A percentile compares a stretch with the other conserved stretches of the same genome.
Evolutionary conservation across 2,888 invertebrate genomes (phyloP).

Genomic region (Conomelus anceps): DNA sequence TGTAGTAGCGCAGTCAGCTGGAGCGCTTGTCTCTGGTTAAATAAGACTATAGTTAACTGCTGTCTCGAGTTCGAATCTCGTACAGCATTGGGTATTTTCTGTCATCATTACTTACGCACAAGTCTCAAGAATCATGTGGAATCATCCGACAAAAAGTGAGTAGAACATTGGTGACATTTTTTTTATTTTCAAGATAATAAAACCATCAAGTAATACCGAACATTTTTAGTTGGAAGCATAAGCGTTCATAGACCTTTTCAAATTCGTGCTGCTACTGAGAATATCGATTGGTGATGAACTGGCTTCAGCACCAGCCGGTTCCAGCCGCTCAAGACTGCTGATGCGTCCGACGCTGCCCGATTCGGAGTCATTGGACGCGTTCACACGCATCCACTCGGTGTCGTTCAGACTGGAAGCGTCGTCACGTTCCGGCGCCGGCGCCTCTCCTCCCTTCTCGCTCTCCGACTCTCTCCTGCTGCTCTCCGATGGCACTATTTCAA

Average conservation of each 20-base stretch:
- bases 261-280: conserved; percentile 4
- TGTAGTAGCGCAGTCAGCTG: too few relatives aligned
- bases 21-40: too few relatives aligned
- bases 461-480: not conserved
- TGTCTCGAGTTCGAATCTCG: too few relatives aligned
- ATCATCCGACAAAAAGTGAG: too few relatives aligned
- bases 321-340: conserved; percentile 5
- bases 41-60: too few relatives aligned
- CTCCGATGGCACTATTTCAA: conserved; percentile 49
- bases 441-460: not conserved
- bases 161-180: too few relatives aligned
- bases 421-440: not conserved
- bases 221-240: not conserved
- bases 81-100: too few relatives aligned
- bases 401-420: conserved; percentile 26
- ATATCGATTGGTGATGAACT: conserved; percentile 3
- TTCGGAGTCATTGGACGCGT: conserved; percentile 22
- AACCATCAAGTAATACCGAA: not conserved
- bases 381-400: conserved; percentile 26
- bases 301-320: conserved; percentile 16
- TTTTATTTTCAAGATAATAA: too few relatives aligned
- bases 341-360: conserved; percentile 9
- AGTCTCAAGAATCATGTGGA: too few relatives aligned
- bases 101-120: too few relatives aligned
- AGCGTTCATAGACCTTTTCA: conserved; percentile 22